Evolutionary conservation across 2,113 vertebrate genomes (phyloP).

Genomic region (Tachycineta bicolor): DNA sequence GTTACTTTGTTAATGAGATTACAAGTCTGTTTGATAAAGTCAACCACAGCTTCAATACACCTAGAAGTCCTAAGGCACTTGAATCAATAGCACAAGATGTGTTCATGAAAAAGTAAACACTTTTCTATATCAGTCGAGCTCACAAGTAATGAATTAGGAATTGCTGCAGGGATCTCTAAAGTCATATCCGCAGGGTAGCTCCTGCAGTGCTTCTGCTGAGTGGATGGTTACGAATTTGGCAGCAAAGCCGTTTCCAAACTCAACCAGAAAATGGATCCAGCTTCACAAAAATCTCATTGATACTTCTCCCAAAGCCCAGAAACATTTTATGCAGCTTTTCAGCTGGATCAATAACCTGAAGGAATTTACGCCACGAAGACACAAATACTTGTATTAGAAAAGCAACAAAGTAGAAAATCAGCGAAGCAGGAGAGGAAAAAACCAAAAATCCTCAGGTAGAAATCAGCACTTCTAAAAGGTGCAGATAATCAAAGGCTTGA

Average conservation of each 20-base stretch:
- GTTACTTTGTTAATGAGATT: conserved; percentile 24
- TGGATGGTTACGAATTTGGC: background rate
- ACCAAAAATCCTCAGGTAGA: background rate
- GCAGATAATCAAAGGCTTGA: background rate
- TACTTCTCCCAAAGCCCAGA: background rate
- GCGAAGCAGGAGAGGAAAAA: background rate
- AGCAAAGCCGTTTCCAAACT: background rate
- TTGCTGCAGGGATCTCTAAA: background rate
- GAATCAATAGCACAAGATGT: background rate
- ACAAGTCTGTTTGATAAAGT: conserved; percentile 19
- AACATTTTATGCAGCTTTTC: background rate
- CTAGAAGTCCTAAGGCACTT: background rate
- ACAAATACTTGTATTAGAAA: background rate
- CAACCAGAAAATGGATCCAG: background rate
- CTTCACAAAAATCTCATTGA: background rate
- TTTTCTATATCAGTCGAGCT: background rate
- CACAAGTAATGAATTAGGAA: background rate
- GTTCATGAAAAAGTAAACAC: conserved; percentile 21
- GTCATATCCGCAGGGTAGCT: background rate
- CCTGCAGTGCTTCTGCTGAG: background rate
- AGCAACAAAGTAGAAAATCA: background rate
- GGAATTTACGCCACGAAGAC: background rate
- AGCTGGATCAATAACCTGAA: background rate
- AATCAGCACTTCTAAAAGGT: background rate
- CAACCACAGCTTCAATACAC: background rate